Percentiles rank a stretch among this genome's conserved stretches.
phyloP scores from a whole-genome alignment of 2,888 invertebrate species.

The Andrena trimmerana region DNA sequence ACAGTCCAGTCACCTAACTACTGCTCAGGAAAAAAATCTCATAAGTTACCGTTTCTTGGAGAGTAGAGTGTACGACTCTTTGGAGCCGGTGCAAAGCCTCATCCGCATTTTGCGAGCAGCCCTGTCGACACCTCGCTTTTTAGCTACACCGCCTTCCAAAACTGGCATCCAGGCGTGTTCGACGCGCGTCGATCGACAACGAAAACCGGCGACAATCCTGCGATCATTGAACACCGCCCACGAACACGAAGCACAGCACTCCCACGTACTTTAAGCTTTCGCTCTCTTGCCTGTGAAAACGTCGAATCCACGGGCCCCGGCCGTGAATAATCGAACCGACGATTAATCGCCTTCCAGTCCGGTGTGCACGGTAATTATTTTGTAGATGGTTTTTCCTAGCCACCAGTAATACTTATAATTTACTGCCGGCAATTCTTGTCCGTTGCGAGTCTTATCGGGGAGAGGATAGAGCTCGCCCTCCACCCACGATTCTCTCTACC shows the following conservation, averaged over 20 bases:
- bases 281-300: not conserved
- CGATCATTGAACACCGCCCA: constrained; percentile 63
- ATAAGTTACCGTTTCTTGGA: constrained; percentile 83
- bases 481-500: constrained; percentile 59
- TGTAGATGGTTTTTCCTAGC: constrained; percentile 58
- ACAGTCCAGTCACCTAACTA: too few species aligned
- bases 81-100: constrained; percentile 83
- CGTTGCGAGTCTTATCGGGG: constrained; percentile 60
- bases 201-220: constrained; percentile 33
- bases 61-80: constrained; percentile 83
- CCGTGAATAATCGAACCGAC: constrained; percentile 38
- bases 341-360: constrained; percentile 58
- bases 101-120: constrained; percentile 81
- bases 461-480: constrained; percentile 55
- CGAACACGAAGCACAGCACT: constrained; percentile 44
- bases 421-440: constrained; percentile 54
- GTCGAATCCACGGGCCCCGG: constrained; percentile 3
- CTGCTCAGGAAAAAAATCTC: not conserved
- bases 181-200: constrained; percentile 43
- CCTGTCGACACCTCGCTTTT: constrained; percentile 77
- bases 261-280: constrained; percentile 46
- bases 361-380: constrained; percentile 67
- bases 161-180: constrained; percentile 81
- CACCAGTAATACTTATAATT: constrained; percentile 57
- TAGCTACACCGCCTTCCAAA: constrained; percentile 81